Base-by-base conservation (phyloP, 2,113 vertebrate species). In the Crocuta crocuta region DNA sequence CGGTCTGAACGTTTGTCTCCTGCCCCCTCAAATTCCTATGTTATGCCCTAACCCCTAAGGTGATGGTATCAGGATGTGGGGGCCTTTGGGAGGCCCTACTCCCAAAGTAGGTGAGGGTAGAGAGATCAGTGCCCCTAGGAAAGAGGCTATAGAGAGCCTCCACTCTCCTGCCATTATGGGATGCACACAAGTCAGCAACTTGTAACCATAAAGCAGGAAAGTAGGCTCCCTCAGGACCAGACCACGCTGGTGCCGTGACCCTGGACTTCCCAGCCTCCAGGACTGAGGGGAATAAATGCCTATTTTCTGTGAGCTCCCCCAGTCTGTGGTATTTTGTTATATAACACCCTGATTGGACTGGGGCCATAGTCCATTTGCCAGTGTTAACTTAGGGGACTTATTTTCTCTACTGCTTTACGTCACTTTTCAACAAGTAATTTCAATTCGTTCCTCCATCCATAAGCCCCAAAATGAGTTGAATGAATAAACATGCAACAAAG, bases 101-200 rank as follows among this genome's bases (percentile, higher is more conserved):
- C 58, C 58, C 58, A 61, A 61, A 61, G 58, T 8, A 61, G 58
- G 2, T 2, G 9, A 35, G 73, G 6, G 23, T 50, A 66, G 80
- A 66, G 61, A 80, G 35, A 4, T 55, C 3, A 2, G 28, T 35
- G 15, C 21, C 45, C 58, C 23, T 45, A n/a, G 11, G 5, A 35
- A 43, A 66, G 21, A 55, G 45, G n/a, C 21, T 55, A 35, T 31
- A 61, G 55, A 12, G 31, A 71, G 48, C 24, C 8, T 23, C 53
- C 0, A 7, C 6, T 23, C 39, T 26, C 6, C 48, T 55, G 10
- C 23, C 23, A 55, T 4, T 58, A 55, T 0, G 0, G 61, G 33
- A 68, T 28, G 45, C 45, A 68, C 17, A 39, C 53, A 74, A 76
- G 10, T 11, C 3, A 1, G 39, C 23, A 21, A 10, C 11, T 23